phyloP scores from a whole-genome alignment of 2,888 invertebrate genomes.

The Pristionchus mayeri region DNA sequence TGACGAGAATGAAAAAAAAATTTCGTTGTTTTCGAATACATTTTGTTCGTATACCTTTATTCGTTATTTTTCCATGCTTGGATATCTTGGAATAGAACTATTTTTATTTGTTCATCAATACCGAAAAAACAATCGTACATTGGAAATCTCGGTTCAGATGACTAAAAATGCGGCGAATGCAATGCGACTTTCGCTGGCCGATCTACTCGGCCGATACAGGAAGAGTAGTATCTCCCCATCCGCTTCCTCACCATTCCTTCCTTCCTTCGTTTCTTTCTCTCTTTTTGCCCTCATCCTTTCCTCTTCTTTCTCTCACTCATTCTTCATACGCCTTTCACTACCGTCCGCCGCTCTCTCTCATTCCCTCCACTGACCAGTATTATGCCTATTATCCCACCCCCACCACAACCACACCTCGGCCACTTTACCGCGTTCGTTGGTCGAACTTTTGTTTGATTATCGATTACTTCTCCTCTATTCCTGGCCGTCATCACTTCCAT shows the following conservation, averaged over 20 bases:
- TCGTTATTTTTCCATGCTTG: too few species aligned
- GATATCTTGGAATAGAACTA: too few species aligned
- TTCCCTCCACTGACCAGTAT: constrained; percentile 26
- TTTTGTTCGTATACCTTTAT: too few species aligned
- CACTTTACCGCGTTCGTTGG: background rate
- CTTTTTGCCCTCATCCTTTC: constrained; percentile 46
- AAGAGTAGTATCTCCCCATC: constrained; percentile 4
- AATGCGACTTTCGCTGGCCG: too few species aligned
- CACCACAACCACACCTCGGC: constrained; percentile 8
- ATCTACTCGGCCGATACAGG: background rate
- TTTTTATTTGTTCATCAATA: too few species aligned
- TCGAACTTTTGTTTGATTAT: background rate
- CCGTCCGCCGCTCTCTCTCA: constrained; percentile 23
- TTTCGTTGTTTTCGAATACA: too few species aligned
- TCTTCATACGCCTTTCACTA: constrained; percentile 40
- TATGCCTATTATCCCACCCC: constrained; percentile 9
- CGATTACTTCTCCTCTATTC: too few species aligned
- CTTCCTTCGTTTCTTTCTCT: constrained; percentile 43
- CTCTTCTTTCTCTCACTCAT: constrained; percentile 15
- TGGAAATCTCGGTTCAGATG: too few species aligned
- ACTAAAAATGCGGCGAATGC: too few species aligned
- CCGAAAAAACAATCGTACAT: too few species aligned
- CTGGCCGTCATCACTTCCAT: too few species aligned
- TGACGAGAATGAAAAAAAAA: too few species aligned
- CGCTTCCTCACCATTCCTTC: constrained; percentile 19